Percentiles rank a stretch among this genome's conserved stretches.
These are phyloP conservation scores for Microtus californicus DNA, from an alignment of 2,797 vertebrate species.

Conservation along the genomic window DNA sequence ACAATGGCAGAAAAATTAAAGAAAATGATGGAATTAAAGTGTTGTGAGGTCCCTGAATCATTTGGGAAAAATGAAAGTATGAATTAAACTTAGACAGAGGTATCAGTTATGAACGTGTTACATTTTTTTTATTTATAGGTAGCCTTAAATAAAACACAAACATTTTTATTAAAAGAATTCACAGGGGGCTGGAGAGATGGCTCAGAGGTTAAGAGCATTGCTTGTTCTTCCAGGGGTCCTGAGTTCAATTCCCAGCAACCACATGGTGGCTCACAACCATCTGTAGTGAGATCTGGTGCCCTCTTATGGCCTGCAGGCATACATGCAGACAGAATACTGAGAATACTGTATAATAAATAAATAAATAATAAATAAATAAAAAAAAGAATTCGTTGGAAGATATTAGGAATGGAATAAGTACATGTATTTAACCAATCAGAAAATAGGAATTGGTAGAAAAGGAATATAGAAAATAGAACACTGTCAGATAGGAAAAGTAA, in stretches of 20 bases:
- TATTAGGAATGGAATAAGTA: slow-evolving; percentile 11
- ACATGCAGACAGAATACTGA: too few relatives aligned
- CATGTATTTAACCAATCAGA: background rate
- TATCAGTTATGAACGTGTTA: background rate
- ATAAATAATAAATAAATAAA: too few relatives aligned
- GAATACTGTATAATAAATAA: too few relatives aligned
- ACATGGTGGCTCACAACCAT: too few relatives aligned
- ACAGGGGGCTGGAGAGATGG: background rate
- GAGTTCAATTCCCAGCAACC: too few relatives aligned
- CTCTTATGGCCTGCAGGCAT: too few relatives aligned
- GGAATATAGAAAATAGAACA: background rate
- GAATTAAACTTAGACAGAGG: slow-evolving; percentile 26
- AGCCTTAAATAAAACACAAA: slow-evolving; percentile 11
- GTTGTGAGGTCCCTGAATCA: background rate
- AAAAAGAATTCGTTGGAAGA: background rate
- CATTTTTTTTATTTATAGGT: slow-evolving; percentile 41
- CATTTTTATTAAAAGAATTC: background rate
- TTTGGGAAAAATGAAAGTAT: slow-evolving; percentile 25
- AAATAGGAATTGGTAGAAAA: background rate
- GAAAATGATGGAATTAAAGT: background rate
- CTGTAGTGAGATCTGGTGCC: too few relatives aligned
- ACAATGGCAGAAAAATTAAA: background rate
- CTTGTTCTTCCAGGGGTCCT: too few relatives aligned
- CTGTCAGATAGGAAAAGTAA: background rate
- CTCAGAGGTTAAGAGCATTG: too few relatives aligned